These are phyloP conservation scores for Endomychus coccineus DNA, from an alignment of 2,888 invertebrate genomes.

Conservation along the genomic window DNA sequence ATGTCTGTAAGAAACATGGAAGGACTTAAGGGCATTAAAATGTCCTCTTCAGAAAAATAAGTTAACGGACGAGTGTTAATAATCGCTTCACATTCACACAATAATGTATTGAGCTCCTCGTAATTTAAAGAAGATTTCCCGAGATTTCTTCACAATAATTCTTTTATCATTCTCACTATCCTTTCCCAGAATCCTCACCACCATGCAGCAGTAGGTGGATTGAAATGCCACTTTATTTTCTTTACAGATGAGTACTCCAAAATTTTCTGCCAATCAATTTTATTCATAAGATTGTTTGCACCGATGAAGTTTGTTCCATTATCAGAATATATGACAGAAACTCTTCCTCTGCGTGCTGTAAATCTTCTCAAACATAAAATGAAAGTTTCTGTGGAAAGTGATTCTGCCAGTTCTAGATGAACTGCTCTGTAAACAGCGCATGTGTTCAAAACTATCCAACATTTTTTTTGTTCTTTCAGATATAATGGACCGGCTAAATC, in stretches of 20 bases:
- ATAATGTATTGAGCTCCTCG: not conserved
- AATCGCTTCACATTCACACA: too few species aligned
- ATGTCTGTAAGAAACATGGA: too few species aligned
- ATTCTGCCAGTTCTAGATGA: constrained; percentile 34
- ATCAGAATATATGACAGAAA: constrained; percentile 27
- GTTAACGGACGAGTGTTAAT: too few species aligned
- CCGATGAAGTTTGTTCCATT: constrained; percentile 36
- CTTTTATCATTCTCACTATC: not conserved
- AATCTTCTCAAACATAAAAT: constrained; percentile 32
- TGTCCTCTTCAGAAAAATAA: too few species aligned
- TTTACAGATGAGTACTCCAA: constrained; percentile 14
- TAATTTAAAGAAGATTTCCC: constrained; percentile 3
- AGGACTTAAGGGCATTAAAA: too few species aligned
- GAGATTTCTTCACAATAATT: not conserved
- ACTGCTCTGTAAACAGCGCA: constrained; percentile 34
- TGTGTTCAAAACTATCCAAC: constrained; percentile 26
- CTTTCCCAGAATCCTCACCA: constrained; percentile 9
- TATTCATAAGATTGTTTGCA: constrained; percentile 24
- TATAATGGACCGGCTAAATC: constrained; percentile 38
- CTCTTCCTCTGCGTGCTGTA: constrained; percentile 31
- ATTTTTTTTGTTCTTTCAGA: constrained; percentile 26
- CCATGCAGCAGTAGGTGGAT: constrained; percentile 4
- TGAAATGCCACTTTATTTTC: constrained; percentile 29
- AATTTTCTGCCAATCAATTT: constrained; percentile 27
- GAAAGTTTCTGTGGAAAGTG: constrained; percentile 30